phyloP scores from a whole-genome alignment of 2,797 vertebrate genomes.

The Zalophus californianus region DNA sequence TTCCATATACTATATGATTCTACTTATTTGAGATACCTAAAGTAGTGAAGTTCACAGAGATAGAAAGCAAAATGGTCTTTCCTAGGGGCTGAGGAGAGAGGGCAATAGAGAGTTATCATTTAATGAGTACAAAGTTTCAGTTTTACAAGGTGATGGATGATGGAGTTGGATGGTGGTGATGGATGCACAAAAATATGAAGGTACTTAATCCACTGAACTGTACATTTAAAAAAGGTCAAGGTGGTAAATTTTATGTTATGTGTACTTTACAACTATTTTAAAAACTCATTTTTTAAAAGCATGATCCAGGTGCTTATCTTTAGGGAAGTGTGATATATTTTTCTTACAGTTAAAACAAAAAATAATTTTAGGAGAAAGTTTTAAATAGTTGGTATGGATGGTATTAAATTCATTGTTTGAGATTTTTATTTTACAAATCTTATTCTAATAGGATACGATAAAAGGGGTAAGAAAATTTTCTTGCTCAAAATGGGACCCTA shows the following conservation, averaged over 20 bases:
- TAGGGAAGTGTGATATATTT: not conserved
- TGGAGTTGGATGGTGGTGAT: not conserved
- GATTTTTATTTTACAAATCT: not conserved
- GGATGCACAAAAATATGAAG: not conserved
- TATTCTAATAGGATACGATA: not conserved
- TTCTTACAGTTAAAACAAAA: not conserved
- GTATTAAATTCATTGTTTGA: not conserved
- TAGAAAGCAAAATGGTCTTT: not conserved
- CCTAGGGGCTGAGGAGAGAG: no score
- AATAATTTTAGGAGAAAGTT: slow-evolving; percentile 34
- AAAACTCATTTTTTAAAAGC: not conserved
- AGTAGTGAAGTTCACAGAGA: not conserved
- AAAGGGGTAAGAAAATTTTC: not conserved
- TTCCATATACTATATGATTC: not conserved
- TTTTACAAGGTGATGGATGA: not conserved
- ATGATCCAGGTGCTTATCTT: slow-evolving; percentile 72
- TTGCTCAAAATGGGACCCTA: not conserved
- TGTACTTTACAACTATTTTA: not conserved
- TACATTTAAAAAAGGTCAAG: not conserved
- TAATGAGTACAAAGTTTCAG: not conserved
- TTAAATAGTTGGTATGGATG: not conserved
- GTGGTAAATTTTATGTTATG: not conserved
- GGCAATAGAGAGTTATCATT: not conserved
- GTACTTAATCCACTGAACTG: not conserved
- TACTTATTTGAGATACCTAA: not conserved